Base-by-base conservation (phyloP, 1,140 invertebrate genomes). In the Berghia stephanieae region DNA sequence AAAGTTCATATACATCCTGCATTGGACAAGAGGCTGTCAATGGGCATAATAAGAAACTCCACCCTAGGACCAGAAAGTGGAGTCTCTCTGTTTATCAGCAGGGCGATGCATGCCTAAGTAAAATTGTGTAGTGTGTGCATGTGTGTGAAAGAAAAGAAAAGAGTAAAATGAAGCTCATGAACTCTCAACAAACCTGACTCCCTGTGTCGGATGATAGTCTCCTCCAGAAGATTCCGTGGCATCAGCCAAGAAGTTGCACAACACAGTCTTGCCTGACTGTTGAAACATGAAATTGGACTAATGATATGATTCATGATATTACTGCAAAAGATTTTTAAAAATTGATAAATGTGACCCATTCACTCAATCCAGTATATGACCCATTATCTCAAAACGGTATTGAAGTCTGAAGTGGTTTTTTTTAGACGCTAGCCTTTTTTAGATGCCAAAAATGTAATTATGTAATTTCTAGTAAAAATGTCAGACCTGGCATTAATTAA, bases 201-300 rank as follows among this genome's bases (percentile, higher is more conserved):
- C 93, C 86, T 93, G 90, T 2, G 93, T 94, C 44, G 93, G 92
- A 81, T 91, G 88, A 86, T 94, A 94, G 70, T 93, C 92, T 36
- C 87, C 90, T 36, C 90, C 87, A 31, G 91, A 89, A 40, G 86
- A 88, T 83, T 93, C 93, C 3, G 92, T 92, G 0, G 93, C 92
- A 85, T 94, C 93, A 0, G 93, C 91, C 18, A 94, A 80, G 84
- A 93, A 93, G 86, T 93, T 94, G 0, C 92, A 90, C 78, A 94
- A 90, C 2, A 90, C 90, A 60, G 92, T 92, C 87, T 94, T 94
- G 16, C 93, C 93, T 86, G 90, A 90, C 93, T 94, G 86, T 79
- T 90, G 89, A 75, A 76, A 73, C 18, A 44, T 24, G 36, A 71
- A 46, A 60, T 38, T 68, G 55, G n/a, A 38, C 4, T 27, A 66